A percentile compares a stretch with the other conserved stretches of the same genome.
These are phyloP conservation scores for Martes martes DNA, from an alignment of 2,113 vertebrate genomes.

Conservation along the genomic window DNA sequence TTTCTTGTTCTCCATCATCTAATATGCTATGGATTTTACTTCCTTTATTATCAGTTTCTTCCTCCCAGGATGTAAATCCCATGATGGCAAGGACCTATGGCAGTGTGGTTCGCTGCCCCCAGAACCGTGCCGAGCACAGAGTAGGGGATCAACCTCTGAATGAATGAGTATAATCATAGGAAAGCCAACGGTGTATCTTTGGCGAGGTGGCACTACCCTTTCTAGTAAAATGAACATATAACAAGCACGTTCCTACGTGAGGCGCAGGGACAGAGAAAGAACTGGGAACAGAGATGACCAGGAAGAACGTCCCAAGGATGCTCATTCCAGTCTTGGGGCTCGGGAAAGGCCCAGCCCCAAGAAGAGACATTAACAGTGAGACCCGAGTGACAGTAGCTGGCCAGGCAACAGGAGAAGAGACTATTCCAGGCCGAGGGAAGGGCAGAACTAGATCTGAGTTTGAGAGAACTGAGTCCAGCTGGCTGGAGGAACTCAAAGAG, in stretches of 20 bases:
- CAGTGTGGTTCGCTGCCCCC: not conserved
- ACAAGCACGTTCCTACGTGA: not conserved
- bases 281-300: not conserved
- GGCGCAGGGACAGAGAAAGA: not conserved
- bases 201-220: not conserved
- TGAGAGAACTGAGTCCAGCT: not conserved
- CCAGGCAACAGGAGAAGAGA: not conserved
- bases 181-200: not conserved
- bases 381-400: not conserved
- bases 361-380: not conserved
- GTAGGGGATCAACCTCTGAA: not conserved
- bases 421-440: not conserved
- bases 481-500: not conserved
- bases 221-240: not conserved
- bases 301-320: not conserved
- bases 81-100: not conserved
- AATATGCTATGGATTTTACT: not conserved
- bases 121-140: not conserved
- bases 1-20: not conserved
- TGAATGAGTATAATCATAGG: fast-evolving
- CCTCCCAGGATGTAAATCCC: not conserved
- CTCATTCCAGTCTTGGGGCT: not conserved
- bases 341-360: not conserved
- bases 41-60: not conserved
- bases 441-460: not conserved